Percentiles rank a stretch among this genome's conserved stretches.
phyloP scores from a whole-genome alignment of 2,113 vertebrate species.

The Mesocricetus auratus region DNA sequence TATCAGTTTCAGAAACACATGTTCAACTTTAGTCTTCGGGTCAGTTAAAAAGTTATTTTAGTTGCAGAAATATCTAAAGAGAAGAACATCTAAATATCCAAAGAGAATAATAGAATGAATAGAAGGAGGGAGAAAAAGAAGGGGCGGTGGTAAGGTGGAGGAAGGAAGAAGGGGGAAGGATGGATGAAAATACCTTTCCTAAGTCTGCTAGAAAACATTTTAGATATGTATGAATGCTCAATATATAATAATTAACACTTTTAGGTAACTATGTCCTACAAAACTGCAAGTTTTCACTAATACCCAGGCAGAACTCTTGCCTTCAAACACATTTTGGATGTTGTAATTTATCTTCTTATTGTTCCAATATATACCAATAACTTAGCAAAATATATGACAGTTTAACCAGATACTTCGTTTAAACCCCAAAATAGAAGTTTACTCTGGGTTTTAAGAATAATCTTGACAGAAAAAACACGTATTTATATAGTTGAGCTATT shows the following conservation, averaged over 20 bases:
- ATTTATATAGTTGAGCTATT: not conserved
- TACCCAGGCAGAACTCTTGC: not conserved
- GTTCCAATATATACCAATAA: not conserved
- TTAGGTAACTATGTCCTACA: not conserved
- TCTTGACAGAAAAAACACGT: not conserved
- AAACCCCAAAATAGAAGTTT: conserved; percentile 19
- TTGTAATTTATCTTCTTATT: conserved; percentile 9
- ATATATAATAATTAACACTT: conserved; percentile 21
- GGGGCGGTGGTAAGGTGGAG: fast-evolving
- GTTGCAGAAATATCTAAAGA: not conserved
- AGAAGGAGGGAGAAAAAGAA: too few species aligned
- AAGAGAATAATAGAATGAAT: not conserved
- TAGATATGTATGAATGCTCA: conserved; percentile 25
- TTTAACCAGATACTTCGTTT: not conserved
- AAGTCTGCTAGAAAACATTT: conserved; percentile 30
- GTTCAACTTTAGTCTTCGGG: not conserved
- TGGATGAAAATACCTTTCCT: not conserved
- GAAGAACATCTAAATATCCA: not conserved
- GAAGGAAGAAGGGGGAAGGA: not conserved
- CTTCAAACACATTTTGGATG: not conserved
- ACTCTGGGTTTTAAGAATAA: not conserved
- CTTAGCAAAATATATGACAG: not conserved
- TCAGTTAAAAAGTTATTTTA: too few species aligned
- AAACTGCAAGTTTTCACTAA: conserved; percentile 8
- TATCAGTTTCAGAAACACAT: not conserved